Base-by-base conservation (phyloP, 1,140 invertebrate genomes). In the Formica exsecta region DNA sequence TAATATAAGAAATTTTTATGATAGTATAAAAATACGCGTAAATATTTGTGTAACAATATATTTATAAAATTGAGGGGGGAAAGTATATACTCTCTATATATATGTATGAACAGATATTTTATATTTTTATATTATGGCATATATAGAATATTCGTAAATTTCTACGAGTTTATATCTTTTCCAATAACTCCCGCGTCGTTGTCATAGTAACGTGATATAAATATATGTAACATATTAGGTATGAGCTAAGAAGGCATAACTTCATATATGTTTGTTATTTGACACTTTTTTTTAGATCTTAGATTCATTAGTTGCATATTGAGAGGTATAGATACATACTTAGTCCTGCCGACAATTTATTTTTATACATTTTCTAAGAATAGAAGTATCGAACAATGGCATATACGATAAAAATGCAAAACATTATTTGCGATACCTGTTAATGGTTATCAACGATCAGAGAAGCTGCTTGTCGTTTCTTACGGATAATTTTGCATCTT, bases 191-290 rank as follows among this genome's bases (percentile, higher is more conserved):
- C 9, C 22, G 13, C 9, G 1, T 1, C 13, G 81, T 85, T 3
- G 81, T 41, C 73, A 85, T 85, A 65, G 81, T 77, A 77, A 85
- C 81, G 44, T 54, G 7, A 62, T 75, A 29, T 64, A 62, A 22
- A 64, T 75, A 59, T 8, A 1, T 70, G 4, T 59, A 77, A 79
- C 13, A 25, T 54, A 8, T 79, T 57, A n/a, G 44, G 19, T 70
- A 59, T 38, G 36, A 59, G 51, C 9, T 44, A 59, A n/a, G 0
- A 16, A 57, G 22, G 29, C n/a, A n/a, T 77, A 38, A 3, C 6
- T 57, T 57, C 25, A 29, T 61, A 44, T 44, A 38, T 38, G 54
- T 59, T 66, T 66, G 11, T 79, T 41, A 71, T 9, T 71, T 73
- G 54, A 80, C 44, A 57, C 2, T 73, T 81, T 51, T 29, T 32